These are phyloP conservation scores for Drosophila melanosoma DNA, from an alignment of 2,888 invertebrate genomes.

Conservation along the genomic window DNA sequence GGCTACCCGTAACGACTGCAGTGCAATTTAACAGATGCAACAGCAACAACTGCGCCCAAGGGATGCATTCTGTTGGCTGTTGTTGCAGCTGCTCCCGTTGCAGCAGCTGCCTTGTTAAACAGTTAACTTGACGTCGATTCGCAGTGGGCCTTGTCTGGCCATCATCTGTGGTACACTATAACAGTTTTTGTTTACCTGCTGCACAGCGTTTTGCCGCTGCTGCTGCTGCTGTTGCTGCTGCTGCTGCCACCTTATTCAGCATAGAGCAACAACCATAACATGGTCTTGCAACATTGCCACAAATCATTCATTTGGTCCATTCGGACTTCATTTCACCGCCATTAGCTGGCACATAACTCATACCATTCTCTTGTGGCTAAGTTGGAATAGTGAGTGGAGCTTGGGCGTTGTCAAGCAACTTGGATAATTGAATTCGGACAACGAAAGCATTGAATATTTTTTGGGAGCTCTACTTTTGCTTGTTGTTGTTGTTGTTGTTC, in stretches of 20 bases:
- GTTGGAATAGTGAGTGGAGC: not conserved
- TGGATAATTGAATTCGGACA: constrained; percentile 52
- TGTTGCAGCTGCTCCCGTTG: constrained; percentile 19
- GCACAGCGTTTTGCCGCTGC: constrained; percentile 5
- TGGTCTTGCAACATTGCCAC: constrained; percentile 45
- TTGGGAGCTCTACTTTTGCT: constrained; percentile 7
- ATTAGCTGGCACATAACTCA: constrained; percentile 65
- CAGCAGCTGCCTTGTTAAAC: constrained; percentile 36
- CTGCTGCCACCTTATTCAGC: constrained; percentile 8
- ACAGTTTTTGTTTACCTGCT: constrained; percentile 19
- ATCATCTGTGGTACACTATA: constrained; percentile 12
- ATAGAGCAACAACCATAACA: constrained; percentile 19
- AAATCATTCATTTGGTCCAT: constrained; percentile 52
- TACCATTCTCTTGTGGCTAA: constrained; percentile 1
- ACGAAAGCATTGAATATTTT: constrained; percentile 43
- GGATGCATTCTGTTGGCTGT: constrained; percentile 55
- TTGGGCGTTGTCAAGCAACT: constrained; percentile 4
- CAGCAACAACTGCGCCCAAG: constrained; percentile 66
- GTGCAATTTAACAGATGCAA: constrained; percentile 58
- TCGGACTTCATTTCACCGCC: constrained; percentile 60
- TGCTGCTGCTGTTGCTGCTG: not conserved
- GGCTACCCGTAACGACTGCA: constrained; percentile 36
- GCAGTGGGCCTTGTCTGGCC: constrained; percentile 20
- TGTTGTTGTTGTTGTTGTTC: not conserved
- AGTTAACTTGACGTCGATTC: constrained; percentile 31